phyloP scores from a whole-genome alignment of 2,888 invertebrate species.

The Notodonta ziczac region DNA sequence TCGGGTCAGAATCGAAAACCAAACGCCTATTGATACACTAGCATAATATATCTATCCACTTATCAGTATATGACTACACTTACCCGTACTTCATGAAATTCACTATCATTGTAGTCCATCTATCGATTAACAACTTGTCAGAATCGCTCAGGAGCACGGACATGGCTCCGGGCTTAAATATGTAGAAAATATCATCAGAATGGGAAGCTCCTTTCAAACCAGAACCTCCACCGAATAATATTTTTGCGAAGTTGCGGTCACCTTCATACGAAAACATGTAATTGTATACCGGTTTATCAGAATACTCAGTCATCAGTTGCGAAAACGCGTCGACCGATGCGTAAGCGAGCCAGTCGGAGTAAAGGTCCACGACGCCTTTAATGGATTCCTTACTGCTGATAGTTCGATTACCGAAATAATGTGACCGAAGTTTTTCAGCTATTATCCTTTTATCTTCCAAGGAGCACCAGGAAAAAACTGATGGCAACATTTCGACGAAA shows the following conservation, averaged over 20 bases:
- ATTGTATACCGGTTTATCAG: slow-evolving; percentile 62
- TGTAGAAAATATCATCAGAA: slow-evolving; percentile 73
- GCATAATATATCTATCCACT: neutral
- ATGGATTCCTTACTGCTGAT: slow-evolving; percentile 47
- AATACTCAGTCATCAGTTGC: slow-evolving; percentile 52
- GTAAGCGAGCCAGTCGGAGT: slow-evolving; percentile 70
- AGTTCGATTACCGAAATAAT: slow-evolving; percentile 60
- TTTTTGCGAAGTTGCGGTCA: slow-evolving; percentile 63
- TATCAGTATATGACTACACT: slow-evolving; percentile 34
- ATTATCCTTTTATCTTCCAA: slow-evolving; percentile 52
- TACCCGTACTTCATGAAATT: slow-evolving; percentile 76
- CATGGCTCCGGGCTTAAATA: slow-evolving; percentile 69
- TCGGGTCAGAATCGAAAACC: too few species aligned
- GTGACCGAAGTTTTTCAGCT: slow-evolving; percentile 52
- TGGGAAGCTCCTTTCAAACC: slow-evolving; percentile 60
- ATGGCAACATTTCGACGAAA: slow-evolving; percentile 64
- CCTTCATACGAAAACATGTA: slow-evolving; percentile 72
- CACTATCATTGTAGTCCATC: slow-evolving; percentile 64
- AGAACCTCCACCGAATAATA: slow-evolving; percentile 44
- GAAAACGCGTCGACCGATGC: slow-evolving; percentile 60
- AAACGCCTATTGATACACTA: too few species aligned
- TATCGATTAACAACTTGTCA: slow-evolving; percentile 62
- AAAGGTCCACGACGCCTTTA: slow-evolving; percentile 54
- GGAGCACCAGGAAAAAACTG: slow-evolving; percentile 68
- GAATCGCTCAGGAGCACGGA: slow-evolving; percentile 42